Evolutionary conservation across 2,797 vertebrate genomes (phyloP).

Genomic region (Spinus pinus): DNA sequence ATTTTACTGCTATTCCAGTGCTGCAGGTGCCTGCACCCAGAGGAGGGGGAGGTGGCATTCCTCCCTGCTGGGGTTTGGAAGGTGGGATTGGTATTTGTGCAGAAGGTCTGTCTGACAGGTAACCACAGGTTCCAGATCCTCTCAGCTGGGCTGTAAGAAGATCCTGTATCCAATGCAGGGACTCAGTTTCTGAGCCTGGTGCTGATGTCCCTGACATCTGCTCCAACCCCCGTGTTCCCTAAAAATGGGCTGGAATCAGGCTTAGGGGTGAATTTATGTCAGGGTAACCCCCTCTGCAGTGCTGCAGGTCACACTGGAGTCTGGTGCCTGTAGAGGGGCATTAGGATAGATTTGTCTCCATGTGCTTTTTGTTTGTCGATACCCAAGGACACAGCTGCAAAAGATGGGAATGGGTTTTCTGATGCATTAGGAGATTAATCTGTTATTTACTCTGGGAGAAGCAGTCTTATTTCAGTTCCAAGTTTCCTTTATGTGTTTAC

Average conservation of each 20-base stretch:
- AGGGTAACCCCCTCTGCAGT: not conserved
- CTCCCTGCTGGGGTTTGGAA: not conserved
- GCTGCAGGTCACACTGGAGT: not conserved
- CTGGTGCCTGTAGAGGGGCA: not conserved
- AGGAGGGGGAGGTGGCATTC: not conserved
- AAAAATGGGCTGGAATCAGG: not conserved
- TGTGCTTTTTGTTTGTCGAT: not conserved
- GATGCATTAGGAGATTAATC: not conserved
- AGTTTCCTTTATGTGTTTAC: not conserved
- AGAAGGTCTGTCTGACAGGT: not conserved
- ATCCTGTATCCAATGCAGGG: not conserved
- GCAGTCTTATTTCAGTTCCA: not conserved
- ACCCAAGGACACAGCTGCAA: not conserved
- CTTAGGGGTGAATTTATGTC: not conserved
- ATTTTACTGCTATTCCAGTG: not conserved
- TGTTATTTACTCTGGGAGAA: slow-evolving; percentile 28
- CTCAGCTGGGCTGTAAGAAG: slow-evolving; percentile 13
- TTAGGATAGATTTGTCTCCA: not conserved
- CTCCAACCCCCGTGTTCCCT: not conserved
- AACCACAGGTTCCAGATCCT: slow-evolving; percentile 14
- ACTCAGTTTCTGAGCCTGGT: not conserved
- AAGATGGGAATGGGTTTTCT: not conserved
- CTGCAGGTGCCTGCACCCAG: not conserved
- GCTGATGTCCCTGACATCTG: slow-evolving; percentile 10
- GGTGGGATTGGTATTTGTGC: not conserved